phyloP scores from a whole-genome alignment of 2,113 vertebrate genomes.

The Potamarius usumacintae region DNA sequence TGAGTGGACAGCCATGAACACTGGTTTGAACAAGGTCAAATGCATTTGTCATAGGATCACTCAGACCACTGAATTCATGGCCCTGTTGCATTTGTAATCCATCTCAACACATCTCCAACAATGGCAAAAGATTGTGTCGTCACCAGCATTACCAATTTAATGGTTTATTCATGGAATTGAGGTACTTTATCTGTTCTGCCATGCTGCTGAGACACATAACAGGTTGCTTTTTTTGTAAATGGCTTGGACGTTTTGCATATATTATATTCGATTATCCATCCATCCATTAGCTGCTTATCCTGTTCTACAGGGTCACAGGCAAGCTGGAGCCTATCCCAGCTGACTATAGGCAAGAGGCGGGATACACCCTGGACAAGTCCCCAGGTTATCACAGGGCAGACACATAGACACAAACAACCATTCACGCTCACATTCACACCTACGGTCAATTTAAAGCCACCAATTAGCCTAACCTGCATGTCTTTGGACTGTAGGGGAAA shows the following conservation, averaged over 20 bases:
- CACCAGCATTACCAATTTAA: background rate
- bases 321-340: too few relatives aligned
- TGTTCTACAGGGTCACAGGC: too few relatives aligned
- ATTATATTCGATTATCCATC: too few relatives aligned
- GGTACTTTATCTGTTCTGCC: background rate
- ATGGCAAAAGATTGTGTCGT: background rate
- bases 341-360: too few relatives aligned
- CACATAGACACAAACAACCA: too few relatives aligned
- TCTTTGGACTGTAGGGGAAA: too few relatives aligned
- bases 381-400: too few relatives aligned
- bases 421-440: too few relatives aligned
- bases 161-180: background rate
- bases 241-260: background rate
- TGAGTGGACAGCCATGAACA: background rate
- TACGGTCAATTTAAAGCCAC: too few relatives aligned
- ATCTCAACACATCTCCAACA: background rate
- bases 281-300: too few relatives aligned
- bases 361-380: too few relatives aligned
- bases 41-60: background rate
- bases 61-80: background rate
- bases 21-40: background rate
- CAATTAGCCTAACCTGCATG: too few relatives aligned
- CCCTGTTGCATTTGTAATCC: background rate
- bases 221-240: background rate
- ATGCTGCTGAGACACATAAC: background rate